Conservation (phyloP, 2,113 vertebrate species). For the Pangasianodon hypophthalmus region DNA sequence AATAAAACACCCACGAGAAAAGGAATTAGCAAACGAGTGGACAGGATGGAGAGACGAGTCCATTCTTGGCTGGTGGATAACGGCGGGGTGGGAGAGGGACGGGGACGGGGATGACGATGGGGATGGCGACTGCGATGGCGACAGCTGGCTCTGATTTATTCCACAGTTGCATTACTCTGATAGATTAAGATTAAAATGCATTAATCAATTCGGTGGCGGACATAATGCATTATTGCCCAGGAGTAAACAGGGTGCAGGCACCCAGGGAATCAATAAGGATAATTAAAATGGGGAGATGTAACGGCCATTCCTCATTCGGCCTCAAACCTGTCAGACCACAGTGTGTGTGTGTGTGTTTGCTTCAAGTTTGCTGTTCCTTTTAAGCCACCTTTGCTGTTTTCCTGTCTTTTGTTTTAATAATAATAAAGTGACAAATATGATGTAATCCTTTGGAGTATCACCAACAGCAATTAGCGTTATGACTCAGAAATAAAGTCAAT, state of each 20-base stretch:
- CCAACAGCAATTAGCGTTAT: conserved; percentile 21
- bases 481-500: conserved; percentile 21
- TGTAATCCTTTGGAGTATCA: conserved; percentile 29
- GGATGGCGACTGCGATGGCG: conserved; percentile 38
- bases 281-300: conserved; percentile 74
- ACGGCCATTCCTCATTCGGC: conserved; percentile 64
- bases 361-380: conserved; percentile 15
- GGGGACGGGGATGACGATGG: not conserved
- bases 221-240: conserved; percentile 77
- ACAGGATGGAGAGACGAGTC: conserved; percentile 36
- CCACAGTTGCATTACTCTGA: conserved; percentile 70
- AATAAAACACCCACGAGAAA: conserved; percentile 40
- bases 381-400: conserved; percentile 23
- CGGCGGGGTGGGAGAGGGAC: conserved; percentile 37
- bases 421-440: conserved; percentile 6
- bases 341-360: conserved; percentile 23
- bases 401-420: conserved; percentile 1
- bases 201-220: conserved; percentile 78
- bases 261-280: conserved; percentile 72
- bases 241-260: conserved; percentile 73
- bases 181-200: conserved; percentile 76
- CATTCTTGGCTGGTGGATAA: conserved; percentile 39
- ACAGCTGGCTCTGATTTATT: conserved; percentile 70
- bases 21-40: conserved; percentile 34
- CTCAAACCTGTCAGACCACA: conserved; percentile 58